phyloP scores from a whole-genome alignment of 2,888 invertebrate genomes.

The Epistrophella euchroma region DNA sequence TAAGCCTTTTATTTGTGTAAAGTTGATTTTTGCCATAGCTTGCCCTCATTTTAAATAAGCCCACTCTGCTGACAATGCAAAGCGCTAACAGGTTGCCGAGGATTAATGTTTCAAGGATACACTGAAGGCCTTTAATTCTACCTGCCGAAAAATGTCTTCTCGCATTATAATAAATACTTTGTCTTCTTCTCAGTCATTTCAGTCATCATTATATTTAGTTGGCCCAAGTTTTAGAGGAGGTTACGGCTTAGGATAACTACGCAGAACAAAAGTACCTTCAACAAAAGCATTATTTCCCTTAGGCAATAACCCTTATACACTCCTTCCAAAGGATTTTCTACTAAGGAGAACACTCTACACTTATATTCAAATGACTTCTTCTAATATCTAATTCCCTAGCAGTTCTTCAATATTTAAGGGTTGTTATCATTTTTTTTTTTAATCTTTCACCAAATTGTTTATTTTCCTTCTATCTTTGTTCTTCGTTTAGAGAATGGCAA shows the following conservation, averaged over 20 bases:
- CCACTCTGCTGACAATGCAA: neutral
- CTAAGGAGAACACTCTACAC: too few relatives aligned
- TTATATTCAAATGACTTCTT: conserved; percentile 16
- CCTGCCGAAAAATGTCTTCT: neutral
- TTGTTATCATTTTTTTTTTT: neutral
- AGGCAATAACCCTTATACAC: neutral
- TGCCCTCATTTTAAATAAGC: neutral
- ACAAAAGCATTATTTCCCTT: neutral
- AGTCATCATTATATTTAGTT: neutral
- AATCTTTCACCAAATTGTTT: conserved; percentile 7
- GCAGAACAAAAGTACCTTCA: neutral
- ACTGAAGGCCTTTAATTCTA: neutral
- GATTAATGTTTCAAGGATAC: neutral
- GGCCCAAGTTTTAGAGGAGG: neutral
- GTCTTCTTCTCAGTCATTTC: neutral
- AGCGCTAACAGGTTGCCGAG: neutral
- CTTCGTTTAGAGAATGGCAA: neutral
- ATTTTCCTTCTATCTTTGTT: neutral
- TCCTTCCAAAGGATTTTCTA: neutral
- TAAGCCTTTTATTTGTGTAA: too few relatives aligned
- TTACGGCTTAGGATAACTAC: neutral
- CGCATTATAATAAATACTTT: neutral
- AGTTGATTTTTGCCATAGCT: neutral
- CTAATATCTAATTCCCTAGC: neutral
- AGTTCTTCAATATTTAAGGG: conserved; percentile 22